Evolutionary conservation across 2,888 invertebrate genomes (phyloP).

Genomic region (Trypoxylon attenuatum): DNA sequence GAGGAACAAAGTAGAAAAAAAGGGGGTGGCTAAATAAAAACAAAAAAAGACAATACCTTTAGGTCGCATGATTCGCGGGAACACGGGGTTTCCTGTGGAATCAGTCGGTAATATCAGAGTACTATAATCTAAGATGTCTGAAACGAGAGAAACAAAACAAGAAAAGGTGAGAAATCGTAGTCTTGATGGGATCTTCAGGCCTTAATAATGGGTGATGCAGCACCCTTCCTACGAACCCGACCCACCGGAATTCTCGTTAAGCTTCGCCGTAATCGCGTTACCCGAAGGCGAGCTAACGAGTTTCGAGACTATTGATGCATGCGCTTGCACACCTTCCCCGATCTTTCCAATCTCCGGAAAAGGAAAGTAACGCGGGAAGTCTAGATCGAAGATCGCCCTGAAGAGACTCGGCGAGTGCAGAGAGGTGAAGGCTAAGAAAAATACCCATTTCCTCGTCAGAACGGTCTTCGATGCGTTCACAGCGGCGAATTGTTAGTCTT

Average conservation of each 20-base stretch:
- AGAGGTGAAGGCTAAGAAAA: no score
- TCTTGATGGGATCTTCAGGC: no score
- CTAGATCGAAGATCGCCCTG: no score
- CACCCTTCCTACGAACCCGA: constrained; percentile 46
- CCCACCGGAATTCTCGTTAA: constrained; percentile 48
- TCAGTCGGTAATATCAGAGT: constrained; percentile 86
- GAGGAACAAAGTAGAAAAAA: neutral
- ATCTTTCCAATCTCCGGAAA: no score
- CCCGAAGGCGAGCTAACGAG: constrained; percentile 48
- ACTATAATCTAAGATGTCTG: constrained; percentile 85
- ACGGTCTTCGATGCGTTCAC: neutral
- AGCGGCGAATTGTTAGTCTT: neutral
- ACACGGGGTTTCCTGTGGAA: constrained; percentile 82
- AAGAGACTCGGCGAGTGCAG: no score
- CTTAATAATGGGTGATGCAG: no score
- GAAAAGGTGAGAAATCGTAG: constrained; percentile 30
- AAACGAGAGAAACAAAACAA: constrained; percentile 75
- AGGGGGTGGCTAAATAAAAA: neutral
- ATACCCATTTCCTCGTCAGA: neutral
- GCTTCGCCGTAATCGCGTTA: constrained; percentile 49
- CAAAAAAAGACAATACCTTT: constrained; percentile 78
- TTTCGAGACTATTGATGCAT: constrained; percentile 48
- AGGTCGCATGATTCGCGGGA: constrained; percentile 82
- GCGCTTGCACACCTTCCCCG: constrained; percentile 2
- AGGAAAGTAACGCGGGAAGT: neutral